A percentile compares a stretch with the other conserved stretches of the same genome.
phyloP scores from a whole-genome alignment of 2,113 vertebrate species.

The Speoplatyrhinus poulsoni region DNA sequence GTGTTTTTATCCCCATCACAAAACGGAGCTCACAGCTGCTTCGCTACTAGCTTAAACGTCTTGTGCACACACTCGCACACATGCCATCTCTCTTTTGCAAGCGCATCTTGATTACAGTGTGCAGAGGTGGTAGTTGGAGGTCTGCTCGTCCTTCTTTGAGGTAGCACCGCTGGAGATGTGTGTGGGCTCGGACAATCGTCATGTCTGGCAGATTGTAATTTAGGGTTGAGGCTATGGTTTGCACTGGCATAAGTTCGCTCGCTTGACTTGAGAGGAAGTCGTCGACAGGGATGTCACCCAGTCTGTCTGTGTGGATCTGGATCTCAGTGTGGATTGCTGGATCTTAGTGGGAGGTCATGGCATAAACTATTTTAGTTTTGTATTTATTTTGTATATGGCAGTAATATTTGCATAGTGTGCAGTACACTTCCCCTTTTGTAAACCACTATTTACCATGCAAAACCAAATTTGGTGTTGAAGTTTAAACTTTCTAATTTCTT shows the following conservation, averaged over 20 bases:
- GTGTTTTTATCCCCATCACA: conserved; percentile 23
- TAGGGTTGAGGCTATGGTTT: conserved; percentile 68
- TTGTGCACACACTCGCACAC: conserved; percentile 17
- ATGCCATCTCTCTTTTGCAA: conserved; percentile 40
- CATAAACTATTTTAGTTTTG: too few relatives aligned
- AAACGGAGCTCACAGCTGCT: conserved; percentile 18
- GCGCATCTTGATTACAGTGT: conserved; percentile 67
- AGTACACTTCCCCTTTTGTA: too few relatives aligned
- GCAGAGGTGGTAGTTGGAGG: conserved; percentile 65
- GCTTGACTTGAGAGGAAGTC: conserved; percentile 49
- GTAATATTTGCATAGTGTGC: too few relatives aligned
- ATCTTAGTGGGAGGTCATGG: too few relatives aligned
- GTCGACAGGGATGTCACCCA: conserved; percentile 28
- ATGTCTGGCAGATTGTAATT: conserved; percentile 69
- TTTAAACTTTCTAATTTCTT: not conserved
- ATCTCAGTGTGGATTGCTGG: too few relatives aligned
- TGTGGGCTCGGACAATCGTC: conserved; percentile 69
- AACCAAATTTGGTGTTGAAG: too few relatives aligned
- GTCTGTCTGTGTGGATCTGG: conserved; percentile 16
- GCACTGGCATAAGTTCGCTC: conserved; percentile 63
- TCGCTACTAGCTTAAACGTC: conserved; percentile 14
- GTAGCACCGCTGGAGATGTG: conserved; percentile 59
- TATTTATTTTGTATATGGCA: too few relatives aligned
- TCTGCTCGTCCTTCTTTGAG: conserved; percentile 62
- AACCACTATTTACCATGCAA: too few relatives aligned